Percentiles rank a stretch among this genome's conserved stretches.
Evolutionary conservation across 2,797 vertebrate species (phyloP).

Genomic region (Steatocranus sp.): DNA sequence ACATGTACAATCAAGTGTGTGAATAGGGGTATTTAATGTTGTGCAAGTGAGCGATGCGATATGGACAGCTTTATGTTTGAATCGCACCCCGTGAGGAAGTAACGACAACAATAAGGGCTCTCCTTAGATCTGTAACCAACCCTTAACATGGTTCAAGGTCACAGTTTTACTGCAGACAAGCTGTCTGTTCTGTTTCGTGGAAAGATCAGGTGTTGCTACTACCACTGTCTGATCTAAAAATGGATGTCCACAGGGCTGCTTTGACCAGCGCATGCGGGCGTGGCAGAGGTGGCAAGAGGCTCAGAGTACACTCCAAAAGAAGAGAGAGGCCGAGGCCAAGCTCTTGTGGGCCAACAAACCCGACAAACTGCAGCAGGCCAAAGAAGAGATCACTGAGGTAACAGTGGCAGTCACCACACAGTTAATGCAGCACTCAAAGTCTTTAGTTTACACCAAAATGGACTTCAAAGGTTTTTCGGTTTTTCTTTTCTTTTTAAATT

Average conservation of each 20-base stretch:
- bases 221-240: background rate
- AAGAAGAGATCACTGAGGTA: constrained; percentile 93
- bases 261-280: constrained; percentile 90
- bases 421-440: background rate
- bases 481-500: background rate
- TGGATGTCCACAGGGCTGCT: constrained; percentile 79
- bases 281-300: constrained; percentile 98
- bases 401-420: background rate
- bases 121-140: background rate
- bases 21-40: background rate
- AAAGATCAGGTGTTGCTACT: background rate
- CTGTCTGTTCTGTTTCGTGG: background rate
- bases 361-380: constrained; percentile 94
- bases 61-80: background rate
- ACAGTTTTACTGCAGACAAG: background rate
- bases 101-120: background rate
- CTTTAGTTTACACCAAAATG: background rate
- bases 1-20: background rate
- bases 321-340: constrained; percentile 91
- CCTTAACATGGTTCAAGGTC: background rate
- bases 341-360: constrained; percentile 97
- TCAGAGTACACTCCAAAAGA: constrained; percentile 90
- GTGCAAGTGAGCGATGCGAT: background rate
- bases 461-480: background rate
- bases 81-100: background rate